Conservation (phyloP, 2,797 vertebrate species). For the Pseudotriccus pelzelni region DNA sequence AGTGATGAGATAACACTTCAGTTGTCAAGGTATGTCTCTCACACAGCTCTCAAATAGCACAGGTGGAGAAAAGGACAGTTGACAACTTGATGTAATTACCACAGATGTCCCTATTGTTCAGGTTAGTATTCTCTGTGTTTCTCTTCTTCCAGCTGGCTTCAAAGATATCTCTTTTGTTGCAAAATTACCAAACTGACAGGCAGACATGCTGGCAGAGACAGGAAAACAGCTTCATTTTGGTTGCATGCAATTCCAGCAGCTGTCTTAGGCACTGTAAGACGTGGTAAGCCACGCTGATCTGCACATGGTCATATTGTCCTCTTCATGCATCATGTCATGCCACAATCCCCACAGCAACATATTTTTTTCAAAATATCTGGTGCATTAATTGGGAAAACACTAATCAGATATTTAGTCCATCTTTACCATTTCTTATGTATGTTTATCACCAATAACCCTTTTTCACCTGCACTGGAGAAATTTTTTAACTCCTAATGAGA, state of each 20-base stretch:
- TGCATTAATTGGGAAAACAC: neutral
- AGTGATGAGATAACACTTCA: neutral
- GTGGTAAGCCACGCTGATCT: neutral
- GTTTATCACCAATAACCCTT: neutral
- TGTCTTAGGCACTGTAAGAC: neutral
- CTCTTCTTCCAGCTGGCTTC: neutral
- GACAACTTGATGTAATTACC: neutral
- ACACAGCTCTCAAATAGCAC: neutral
- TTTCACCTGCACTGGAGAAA: neutral
- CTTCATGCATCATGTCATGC: neutral
- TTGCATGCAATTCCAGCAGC: neutral
- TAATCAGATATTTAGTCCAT: neutral
- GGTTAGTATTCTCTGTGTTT: neutral
- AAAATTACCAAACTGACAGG: neutral
- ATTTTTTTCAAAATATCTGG: neutral
- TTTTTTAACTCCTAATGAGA: neutral
- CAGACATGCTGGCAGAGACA: neutral
- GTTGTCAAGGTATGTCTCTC: neutral
- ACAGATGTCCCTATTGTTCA: neutral
- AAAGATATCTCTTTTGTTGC: neutral
- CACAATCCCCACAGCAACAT: neutral
- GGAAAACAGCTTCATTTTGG: neutral
- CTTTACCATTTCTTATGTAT: neutral
- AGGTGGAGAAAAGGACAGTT: neutral
- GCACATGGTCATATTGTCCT: neutral